Evolutionary conservation across 2,113 vertebrate species (phyloP).

Genomic region (Macheiramphus alcinus): DNA sequence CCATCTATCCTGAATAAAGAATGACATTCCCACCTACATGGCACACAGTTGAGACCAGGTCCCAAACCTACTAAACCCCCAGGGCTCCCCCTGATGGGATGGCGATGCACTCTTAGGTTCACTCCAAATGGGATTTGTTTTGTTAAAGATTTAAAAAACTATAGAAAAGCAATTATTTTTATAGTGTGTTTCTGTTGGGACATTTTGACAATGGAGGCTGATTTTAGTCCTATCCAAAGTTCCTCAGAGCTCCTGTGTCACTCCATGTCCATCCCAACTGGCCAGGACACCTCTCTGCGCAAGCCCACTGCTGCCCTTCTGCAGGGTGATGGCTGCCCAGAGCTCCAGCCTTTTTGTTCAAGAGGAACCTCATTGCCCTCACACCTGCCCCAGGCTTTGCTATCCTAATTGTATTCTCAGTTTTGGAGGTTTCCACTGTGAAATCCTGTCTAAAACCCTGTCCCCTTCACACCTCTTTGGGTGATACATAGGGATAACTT

Average conservation of each 20-base stretch:
- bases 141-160: neutral
- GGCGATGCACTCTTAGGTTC: fast-evolving
- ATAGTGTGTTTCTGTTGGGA: neutral
- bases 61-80: neutral
- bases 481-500: neutral
- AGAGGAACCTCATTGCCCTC: neutral
- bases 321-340: neutral
- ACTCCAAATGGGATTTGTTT: neutral
- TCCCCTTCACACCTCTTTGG: neutral
- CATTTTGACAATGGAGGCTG: neutral
- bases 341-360: neutral
- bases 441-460: neutral
- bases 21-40: neutral
- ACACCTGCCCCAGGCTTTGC: neutral
- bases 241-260: neutral
- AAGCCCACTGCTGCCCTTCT: neutral
- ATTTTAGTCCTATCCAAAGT: neutral
- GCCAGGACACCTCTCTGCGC: neutral
- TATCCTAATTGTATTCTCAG: neutral
- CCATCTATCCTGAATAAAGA: neutral
- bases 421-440: neutral
- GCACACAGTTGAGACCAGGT: neutral
- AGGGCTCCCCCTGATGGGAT: fast-evolving
- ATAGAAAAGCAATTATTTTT: neutral
- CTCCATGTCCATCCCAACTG: neutral